phyloP scores from a whole-genome alignment of 1,140 invertebrate species.

The Apocrypta bakeri region DNA sequence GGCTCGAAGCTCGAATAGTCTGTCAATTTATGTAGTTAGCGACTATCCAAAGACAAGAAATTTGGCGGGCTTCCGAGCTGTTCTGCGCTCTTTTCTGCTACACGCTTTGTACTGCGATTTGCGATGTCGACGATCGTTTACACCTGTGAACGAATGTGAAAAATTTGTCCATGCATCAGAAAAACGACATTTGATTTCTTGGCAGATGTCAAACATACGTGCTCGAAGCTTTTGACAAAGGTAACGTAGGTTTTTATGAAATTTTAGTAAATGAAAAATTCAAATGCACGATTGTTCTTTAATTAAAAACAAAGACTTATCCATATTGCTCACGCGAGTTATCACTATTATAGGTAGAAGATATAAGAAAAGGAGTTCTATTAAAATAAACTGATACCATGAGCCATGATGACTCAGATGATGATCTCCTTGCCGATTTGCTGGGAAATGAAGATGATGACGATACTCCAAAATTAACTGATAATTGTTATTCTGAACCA shows the following conservation, averaged over 20 bases:
- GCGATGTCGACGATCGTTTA: neutral
- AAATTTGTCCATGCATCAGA: neutral
- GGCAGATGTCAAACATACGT: neutral
- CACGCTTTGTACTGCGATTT: neutral
- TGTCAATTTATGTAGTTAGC: too few species aligned
- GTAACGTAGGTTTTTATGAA: neutral
- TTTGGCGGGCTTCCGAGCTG: constrained; percentile 11
- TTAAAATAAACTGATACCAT: neutral
- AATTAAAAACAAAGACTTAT: neutral
- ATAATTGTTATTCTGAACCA: neutral
- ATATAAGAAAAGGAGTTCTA: neutral
- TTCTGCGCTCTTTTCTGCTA: too few species aligned
- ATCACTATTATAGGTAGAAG: neutral
- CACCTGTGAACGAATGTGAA: neutral
- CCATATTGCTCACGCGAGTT: neutral
- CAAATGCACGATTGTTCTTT: neutral
- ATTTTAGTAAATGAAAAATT: neutral
- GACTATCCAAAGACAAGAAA: neutral
- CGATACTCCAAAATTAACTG: neutral
- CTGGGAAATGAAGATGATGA: constrained; percentile 56
- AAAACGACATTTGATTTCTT: neutral
- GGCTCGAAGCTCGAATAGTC: too few species aligned
- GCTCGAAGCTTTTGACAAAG: neutral
- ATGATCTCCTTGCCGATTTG: constrained; percentile 63
- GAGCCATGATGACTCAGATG: constrained; percentile 59